phyloP scores from a whole-genome alignment of 2,888 invertebrate genomes.

The Luperina nickerlii region DNA sequence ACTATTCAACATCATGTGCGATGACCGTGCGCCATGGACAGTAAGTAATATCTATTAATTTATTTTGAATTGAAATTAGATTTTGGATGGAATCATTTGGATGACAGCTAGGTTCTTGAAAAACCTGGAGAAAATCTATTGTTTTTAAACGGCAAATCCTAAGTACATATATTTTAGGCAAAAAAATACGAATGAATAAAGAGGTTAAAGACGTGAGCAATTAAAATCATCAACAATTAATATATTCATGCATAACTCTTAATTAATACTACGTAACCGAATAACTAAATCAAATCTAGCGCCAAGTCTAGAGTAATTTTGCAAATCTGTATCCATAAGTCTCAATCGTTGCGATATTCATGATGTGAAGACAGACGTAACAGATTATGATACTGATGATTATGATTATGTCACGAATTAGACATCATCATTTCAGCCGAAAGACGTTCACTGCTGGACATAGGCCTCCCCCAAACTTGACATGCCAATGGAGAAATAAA shows the following conservation, averaged over 20 bases:
- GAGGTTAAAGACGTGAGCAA: neutral
- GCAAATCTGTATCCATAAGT: constrained; percentile 55
- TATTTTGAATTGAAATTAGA: neutral
- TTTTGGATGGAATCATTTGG: neutral
- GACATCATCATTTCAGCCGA: too few species aligned
- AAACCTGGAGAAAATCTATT: too few species aligned
- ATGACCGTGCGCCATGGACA: neutral
- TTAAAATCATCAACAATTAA: constrained; percentile 20
- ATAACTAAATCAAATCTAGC: constrained; percentile 19
- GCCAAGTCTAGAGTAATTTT: constrained; percentile 39
- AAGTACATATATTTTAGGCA: neutral
- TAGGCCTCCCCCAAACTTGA: constrained; percentile 24
- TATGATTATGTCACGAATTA: constrained; percentile 30
- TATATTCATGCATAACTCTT: constrained; percentile 4
- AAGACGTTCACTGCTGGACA: too few species aligned
- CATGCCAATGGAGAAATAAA: constrained; percentile 49
- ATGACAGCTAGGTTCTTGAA: too few species aligned
- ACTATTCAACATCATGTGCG: neutral
- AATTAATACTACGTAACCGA: constrained; percentile 30
- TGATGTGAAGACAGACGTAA: constrained; percentile 32
- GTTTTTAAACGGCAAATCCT: neutral
- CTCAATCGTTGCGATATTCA: constrained; percentile 28
- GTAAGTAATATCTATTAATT: neutral
- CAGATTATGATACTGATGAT: constrained; percentile 19
- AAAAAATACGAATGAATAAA: neutral